Conservation (phyloP, 2,888 invertebrate genomes). For the Opisthograptis luteolata region DNA sequence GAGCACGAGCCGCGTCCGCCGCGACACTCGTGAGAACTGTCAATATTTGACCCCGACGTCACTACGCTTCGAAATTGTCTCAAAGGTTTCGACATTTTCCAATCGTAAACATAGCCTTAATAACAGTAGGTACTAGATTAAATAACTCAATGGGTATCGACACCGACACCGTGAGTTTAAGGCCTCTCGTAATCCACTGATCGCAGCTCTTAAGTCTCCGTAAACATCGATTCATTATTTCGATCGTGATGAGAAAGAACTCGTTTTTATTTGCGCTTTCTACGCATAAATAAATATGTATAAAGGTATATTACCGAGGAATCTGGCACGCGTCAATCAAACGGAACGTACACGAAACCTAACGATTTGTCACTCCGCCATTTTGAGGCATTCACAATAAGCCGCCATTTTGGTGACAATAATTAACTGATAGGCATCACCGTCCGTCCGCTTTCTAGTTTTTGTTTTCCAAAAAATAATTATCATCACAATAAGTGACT, state of each 20-base stretch:
- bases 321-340: constrained; percentile 84
- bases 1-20: constrained; percentile 70
- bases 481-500: constrained; percentile 81
- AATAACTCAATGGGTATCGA: constrained; percentile 16
- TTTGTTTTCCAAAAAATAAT: constrained; percentile 82
- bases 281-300: constrained; percentile 80
- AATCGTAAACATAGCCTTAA: constrained; percentile 71
- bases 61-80: constrained; percentile 80
- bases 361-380: constrained; percentile 81
- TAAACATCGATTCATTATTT: constrained; percentile 73
- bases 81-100: constrained; percentile 80
- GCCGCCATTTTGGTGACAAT: constrained; percentile 82
- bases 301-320: constrained; percentile 72
- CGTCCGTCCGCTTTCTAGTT: constrained; percentile 79
- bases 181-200: constrained; percentile 54
- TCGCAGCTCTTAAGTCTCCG: constrained; percentile 43
- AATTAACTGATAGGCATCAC: constrained; percentile 82
- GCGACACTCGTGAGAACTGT: constrained; percentile 79
- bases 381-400: constrained; percentile 76
- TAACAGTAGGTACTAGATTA: constrained; percentile 38
- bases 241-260: constrained; percentile 72
- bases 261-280: constrained; percentile 82
- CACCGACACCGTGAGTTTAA: constrained; percentile 34
- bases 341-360: constrained; percentile 73
- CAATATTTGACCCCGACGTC: constrained; percentile 76